Percentiles rank a stretch among this genome's conserved stretches.
Conservation (phyloP, 2,888 invertebrate genomes). For the Anthrax anthrax region DNA sequence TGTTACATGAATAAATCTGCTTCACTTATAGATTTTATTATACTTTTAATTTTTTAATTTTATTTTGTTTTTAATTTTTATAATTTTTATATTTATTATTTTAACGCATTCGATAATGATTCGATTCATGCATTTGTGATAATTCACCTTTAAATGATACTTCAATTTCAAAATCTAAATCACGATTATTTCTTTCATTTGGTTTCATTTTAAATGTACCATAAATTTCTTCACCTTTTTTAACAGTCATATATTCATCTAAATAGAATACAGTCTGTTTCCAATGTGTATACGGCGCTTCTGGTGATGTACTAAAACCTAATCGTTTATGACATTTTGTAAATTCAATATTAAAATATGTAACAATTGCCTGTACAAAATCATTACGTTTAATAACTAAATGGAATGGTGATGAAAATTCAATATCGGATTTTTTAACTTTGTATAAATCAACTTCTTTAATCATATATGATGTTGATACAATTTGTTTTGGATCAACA, state of each 20-base stretch:
- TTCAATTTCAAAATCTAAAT: slow-evolving; percentile 89
- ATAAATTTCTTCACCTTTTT: slow-evolving; percentile 84
- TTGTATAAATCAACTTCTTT: slow-evolving; percentile 98
- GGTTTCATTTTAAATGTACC: slow-evolving; percentile 91
- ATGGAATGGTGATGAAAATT: slow-evolving; percentile 78
- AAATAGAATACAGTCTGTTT: slow-evolving; percentile 94
- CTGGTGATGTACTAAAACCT: slow-evolving; percentile 97
- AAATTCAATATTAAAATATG: slow-evolving; percentile 99
- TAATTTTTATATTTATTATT: too few relatives aligned
- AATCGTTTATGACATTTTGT: slow-evolving; percentile 97
- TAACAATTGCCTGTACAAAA: slow-evolving; percentile 94
- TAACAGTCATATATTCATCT: slow-evolving; percentile 90
- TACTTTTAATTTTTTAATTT: too few relatives aligned
- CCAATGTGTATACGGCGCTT: slow-evolving; percentile 98
- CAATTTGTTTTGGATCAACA: slow-evolving; percentile 97
- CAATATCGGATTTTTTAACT: slow-evolving; percentile 86
- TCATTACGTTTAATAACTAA: slow-evolving; percentile 79
- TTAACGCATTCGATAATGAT: slow-evolving; percentile 85
- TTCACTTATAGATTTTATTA: too few relatives aligned
- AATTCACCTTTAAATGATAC: slow-evolving; percentile 85
- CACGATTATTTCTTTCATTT: slow-evolving; percentile 91
- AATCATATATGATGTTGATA: slow-evolving; percentile 84
- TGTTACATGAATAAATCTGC: too few relatives aligned
- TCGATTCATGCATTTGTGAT: slow-evolving; percentile 70
- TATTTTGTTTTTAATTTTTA: too few relatives aligned